phyloP scores from a whole-genome alignment of 2,113 vertebrate species.

The Leucosticte australis region DNA sequence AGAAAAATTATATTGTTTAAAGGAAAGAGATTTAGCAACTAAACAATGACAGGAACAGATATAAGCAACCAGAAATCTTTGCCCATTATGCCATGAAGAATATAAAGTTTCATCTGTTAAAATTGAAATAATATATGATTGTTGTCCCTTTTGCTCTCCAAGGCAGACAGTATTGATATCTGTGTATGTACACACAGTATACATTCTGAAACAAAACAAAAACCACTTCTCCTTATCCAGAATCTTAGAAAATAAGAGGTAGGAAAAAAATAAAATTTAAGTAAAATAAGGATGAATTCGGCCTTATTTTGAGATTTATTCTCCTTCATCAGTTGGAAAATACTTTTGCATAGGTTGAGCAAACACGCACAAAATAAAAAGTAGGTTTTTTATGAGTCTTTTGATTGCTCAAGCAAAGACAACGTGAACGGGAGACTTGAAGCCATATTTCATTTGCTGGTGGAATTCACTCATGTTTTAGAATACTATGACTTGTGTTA shows the following conservation, averaged over 20 bases:
- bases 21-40: neutral
- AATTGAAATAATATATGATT: neutral
- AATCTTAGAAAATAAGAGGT: neutral
- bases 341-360: neutral
- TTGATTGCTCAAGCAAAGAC: neutral
- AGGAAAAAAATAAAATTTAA: neutral
- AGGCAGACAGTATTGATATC: neutral
- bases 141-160: neutral
- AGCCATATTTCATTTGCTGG: neutral
- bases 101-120: neutral
- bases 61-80: neutral
- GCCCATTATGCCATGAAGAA: neutral
- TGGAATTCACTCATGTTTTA: neutral
- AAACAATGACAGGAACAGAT: neutral
- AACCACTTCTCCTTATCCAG: neutral
- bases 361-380: neutral
- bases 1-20: neutral
- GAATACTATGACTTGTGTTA: neutral
- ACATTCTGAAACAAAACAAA: neutral
- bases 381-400: neutral
- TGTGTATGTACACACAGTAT: neutral
- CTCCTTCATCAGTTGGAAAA: neutral
- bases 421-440: neutral
- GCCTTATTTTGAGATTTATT: neutral
- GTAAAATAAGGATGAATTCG: neutral